Conservation (phyloP, 2,888 invertebrate genomes). For the Zeuzera pyrina region DNA sequence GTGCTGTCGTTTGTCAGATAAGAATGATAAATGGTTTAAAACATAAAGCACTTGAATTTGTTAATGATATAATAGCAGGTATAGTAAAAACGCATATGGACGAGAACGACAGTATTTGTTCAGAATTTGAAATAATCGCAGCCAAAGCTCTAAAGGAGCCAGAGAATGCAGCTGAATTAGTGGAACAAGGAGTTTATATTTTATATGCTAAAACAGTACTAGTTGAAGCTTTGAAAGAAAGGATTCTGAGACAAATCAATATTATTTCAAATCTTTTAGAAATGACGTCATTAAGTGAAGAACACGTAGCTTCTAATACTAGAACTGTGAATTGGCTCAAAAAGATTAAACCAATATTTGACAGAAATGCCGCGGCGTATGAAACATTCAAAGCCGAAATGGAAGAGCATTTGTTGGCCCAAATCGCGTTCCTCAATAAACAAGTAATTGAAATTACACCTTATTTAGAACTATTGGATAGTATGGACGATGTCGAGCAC, state of each 20-base stretch:
- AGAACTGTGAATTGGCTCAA: slow-evolving; percentile 87
- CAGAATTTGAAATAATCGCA: slow-evolving; percentile 80
- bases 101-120: slow-evolving; percentile 79
- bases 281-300: slow-evolving; percentile 79
- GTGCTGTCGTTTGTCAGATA: slow-evolving; percentile 75
- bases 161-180: slow-evolving; percentile 83
- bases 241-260: slow-evolving; percentile 78
- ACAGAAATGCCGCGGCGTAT: slow-evolving; percentile 83
- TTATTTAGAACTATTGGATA: slow-evolving; percentile 83
- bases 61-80: slow-evolving; percentile 75
- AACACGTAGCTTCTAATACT: slow-evolving; percentile 87
- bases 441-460: slow-evolving; percentile 82
- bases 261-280: slow-evolving; percentile 82
- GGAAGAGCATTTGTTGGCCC: slow-evolving; percentile 83
- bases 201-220: slow-evolving; percentile 82
- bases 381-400: slow-evolving; percentile 88
- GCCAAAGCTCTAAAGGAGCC: slow-evolving; percentile 81
- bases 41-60: slow-evolving; percentile 68
- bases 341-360: slow-evolving; percentile 86
- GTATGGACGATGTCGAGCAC: slow-evolving; percentile 86
- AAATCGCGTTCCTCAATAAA: slow-evolving; percentile 78
- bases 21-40: slow-evolving; percentile 76
- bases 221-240: slow-evolving; percentile 78
- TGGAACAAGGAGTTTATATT: slow-evolving; percentile 87
- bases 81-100: slow-evolving; percentile 76